Evolutionary conservation across 2,797 vertebrate genomes (phyloP).

Genomic region (Hippocampus kuda): DNA sequence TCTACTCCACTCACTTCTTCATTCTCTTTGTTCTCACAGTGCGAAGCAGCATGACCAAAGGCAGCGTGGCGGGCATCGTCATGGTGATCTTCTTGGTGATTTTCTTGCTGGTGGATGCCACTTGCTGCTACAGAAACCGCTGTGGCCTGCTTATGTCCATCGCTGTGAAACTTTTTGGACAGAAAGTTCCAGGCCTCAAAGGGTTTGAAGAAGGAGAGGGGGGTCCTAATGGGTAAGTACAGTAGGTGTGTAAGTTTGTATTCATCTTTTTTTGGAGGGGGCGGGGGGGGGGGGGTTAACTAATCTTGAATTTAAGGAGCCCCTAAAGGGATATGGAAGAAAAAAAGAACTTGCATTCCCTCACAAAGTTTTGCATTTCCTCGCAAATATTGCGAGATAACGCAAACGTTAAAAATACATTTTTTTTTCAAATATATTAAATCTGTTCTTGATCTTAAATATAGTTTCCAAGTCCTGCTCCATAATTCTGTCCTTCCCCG

Average conservation of each 20-base stretch:
- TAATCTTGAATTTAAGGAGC: not conserved
- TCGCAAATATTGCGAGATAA: too few species aligned
- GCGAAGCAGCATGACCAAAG: slow-evolving; percentile 58
- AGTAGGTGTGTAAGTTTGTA: not conserved
- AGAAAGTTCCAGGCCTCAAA: slow-evolving; percentile 56
- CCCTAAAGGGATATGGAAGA: too few species aligned
- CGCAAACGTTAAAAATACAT: too few species aligned
- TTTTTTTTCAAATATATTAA: too few species aligned
- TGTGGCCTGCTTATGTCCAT: slow-evolving; percentile 73
- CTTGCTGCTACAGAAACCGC: slow-evolving; percentile 70
- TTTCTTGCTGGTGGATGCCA: slow-evolving; percentile 66
- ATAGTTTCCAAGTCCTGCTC: too few species aligned
- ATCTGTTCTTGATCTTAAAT: too few species aligned
- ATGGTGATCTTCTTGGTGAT: slow-evolving; percentile 68
- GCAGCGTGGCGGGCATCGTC: slow-evolving; percentile 64
- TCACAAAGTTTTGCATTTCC: too few species aligned
- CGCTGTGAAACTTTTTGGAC: slow-evolving; percentile 63
- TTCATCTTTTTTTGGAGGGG: not conserved
- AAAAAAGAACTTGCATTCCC: too few species aligned
- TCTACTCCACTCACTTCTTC: not conserved
- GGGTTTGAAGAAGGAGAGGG: slow-evolving; percentile 54
- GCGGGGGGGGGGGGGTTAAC: too few species aligned
- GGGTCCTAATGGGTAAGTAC: slow-evolving; percentile 37
- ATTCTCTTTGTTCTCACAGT: slow-evolving; percentile 19
- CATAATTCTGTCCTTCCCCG: too few species aligned